Evolutionary conservation across 2,797 vertebrate genomes (phyloP).

Genomic region (Dryobates pubescens): DNA sequence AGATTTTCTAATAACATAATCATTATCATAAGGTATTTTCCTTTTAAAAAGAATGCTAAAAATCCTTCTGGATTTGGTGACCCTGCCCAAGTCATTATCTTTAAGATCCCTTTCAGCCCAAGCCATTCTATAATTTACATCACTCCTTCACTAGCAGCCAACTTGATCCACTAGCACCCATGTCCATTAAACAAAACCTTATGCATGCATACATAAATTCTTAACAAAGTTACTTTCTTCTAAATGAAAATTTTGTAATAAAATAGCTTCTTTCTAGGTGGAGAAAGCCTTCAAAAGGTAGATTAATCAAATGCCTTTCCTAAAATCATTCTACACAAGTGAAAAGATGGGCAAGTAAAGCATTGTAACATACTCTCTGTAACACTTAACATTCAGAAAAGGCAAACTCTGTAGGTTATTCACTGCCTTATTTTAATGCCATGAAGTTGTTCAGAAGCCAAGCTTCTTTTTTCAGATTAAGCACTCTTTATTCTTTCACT

Average conservation of each 20-base stretch:
- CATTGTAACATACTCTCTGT: neutral
- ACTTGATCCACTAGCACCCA: neutral
- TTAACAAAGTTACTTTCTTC: neutral
- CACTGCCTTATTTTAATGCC: neutral
- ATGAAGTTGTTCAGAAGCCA: neutral
- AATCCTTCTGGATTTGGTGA: neutral
- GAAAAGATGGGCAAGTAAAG: neutral
- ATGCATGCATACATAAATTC: neutral
- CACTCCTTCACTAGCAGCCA: neutral
- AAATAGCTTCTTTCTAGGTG: neutral
- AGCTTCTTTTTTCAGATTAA: constrained; percentile 4
- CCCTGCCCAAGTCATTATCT: neutral
- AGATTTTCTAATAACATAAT: neutral
- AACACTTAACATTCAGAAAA: neutral
- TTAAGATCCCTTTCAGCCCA: neutral
- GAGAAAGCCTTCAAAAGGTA: neutral
- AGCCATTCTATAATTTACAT: neutral
- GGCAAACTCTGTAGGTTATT: neutral
- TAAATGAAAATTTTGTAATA: neutral
- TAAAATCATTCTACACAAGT: neutral
- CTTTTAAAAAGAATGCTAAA: neutral
- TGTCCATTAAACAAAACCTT: neutral
- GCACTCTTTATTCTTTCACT: neutral
- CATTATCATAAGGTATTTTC: neutral
- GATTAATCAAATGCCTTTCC: neutral